These are phyloP conservation scores for Battus philenor DNA, from an alignment of 1,140 invertebrate genomes.

Conservation along the genomic window DNA sequence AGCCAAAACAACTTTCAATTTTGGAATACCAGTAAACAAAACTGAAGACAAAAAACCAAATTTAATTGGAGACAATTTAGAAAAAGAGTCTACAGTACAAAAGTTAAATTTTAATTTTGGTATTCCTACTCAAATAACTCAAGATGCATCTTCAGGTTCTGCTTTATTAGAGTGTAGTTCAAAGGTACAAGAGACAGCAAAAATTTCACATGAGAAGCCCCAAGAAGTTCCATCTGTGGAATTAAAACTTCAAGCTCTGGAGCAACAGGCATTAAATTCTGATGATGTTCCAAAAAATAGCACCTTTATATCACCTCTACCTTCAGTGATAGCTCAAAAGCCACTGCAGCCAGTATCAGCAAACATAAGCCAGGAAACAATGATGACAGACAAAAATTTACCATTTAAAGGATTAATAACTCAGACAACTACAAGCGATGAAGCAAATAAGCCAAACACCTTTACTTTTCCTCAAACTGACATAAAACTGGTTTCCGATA, in stretches of 20 bases:
- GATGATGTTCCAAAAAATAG: too few species aligned
- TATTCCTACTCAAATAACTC: constrained; percentile 32
- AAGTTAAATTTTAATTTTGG: constrained; percentile 43
- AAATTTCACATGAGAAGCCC: constrained; percentile 25
- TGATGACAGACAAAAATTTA: background rate
- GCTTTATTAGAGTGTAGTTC: constrained; percentile 16
- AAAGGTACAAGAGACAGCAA: constrained; percentile 5
- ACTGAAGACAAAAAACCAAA: constrained; percentile 18
- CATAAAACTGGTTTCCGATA: constrained; percentile 9
- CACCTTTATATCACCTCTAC: too few species aligned
- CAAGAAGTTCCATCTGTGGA: constrained; percentile 27
- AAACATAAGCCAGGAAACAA: background rate
- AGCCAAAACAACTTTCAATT: constrained; percentile 51
- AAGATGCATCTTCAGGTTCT: constrained; percentile 3
- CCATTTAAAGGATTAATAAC: background rate
- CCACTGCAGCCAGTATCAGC: background rate
- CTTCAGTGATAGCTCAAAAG: too few species aligned
- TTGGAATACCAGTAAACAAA: constrained; percentile 44
- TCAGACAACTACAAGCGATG: background rate
- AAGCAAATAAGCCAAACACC: constrained; percentile 9
- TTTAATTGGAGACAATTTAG: background rate
- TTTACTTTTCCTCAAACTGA: constrained; percentile 20
- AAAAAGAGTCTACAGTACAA: constrained; percentile 21
- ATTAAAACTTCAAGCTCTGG: too few species aligned
- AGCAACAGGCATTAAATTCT: too few species aligned